Base-by-base conservation (phyloP, 2,888 invertebrate genomes). In the Polydrusus tereticollis region DNA sequence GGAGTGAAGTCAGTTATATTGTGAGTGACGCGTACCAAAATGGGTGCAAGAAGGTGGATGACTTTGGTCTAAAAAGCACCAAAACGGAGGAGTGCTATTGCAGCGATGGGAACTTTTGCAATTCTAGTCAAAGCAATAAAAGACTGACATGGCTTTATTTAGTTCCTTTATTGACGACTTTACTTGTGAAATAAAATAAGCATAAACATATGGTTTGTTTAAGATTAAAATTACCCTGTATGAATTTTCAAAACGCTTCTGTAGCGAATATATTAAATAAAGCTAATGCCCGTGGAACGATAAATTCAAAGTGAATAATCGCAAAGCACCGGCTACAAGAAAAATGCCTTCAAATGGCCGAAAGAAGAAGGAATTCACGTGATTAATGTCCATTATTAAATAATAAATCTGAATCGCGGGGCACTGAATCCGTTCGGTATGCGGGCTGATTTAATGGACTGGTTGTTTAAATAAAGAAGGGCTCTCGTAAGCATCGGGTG, bases 31-130 rank as follows among this genome's bases (percentile, higher is more conserved):
- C 75, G 2, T 77, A 78, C 21, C 58, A 74, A 41, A 68, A 64
- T 0, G 77, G 74, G 6, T 78, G 78, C 60, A 55, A 45, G 18
- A 41, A 21, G n/a, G 69, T 63, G n/a, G 65, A 77, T 8, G 64
- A 58, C 33, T 73, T 63, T 29, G 74, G 74, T 26, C 43, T 73
- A 38, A 70, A 67, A 26, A 73, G 68, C 12, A 59, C 72, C 7
- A 59, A 74, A 10, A 60, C 73, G n/a, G 72, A 73, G 20, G 76
- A 77, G 26, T 78, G 78, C 65, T 78, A 75, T 38, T 78, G 78
- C 64, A 64, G 59, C 26, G 58, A 64, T 50, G n/a, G 14, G n/a
- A 75, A 78, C 68, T 58, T 76, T 18, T 78, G 78, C 21, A 78
- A 78, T 73, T 69, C 73, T 21, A 33, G 66, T 50, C 16, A 10